Evolutionary conservation across 2,797 vertebrate genomes (phyloP), one percentile per base, ranked within the genome.

Genomic region (Smutsia gigantea): DNA sequence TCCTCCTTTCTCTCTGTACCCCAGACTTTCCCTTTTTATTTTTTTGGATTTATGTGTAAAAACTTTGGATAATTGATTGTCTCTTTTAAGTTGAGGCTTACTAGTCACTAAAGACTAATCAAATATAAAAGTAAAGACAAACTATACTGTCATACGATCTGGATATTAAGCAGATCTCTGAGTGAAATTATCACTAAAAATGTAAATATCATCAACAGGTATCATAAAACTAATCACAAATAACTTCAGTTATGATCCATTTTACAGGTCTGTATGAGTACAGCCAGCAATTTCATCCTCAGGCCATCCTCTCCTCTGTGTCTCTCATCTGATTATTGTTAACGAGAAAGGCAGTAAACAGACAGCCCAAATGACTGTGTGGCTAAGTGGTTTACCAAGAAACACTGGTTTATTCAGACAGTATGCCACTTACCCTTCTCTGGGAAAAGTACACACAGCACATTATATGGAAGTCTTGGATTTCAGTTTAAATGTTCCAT

Each of bases 351-450:
- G 13, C 68, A 97, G 71, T 87, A 97, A 98, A 95, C 17, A 69
- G 29, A 59, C 31, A 15, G 42, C n/a, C 82, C 88, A 97, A 96
- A 94, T 95, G 55, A 90, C 25, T 90, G 68, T 82, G 91, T 94
- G 94, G 78, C 68, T 95, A 88, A 94, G 95, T 88, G 96, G 94
- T 94, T 98, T 95, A 96, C 96, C 93, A 97, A 29, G 10, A 77
- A 78, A 97, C 95, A 86, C 85, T 89, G 79, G 66, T 51, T 96
- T 81, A 64, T 95, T 97, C 75, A 96, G 87, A 84, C 2, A 68
- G 78, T 27, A 79, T 4, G 93, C 55, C 27, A n/a, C 23, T 97
- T 98, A 83, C 9, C 88, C 49, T 93, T 55, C 17, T 87, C 37
- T 87, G 46, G 34, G 87, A 68, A 98, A 86, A 90, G 79, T 55